Evolutionary conservation across 2,113 vertebrate genomes (phyloP), one percentile per base, ranked within the genome.

Genomic region (Cryptomyrus ogoouensis): DNA sequence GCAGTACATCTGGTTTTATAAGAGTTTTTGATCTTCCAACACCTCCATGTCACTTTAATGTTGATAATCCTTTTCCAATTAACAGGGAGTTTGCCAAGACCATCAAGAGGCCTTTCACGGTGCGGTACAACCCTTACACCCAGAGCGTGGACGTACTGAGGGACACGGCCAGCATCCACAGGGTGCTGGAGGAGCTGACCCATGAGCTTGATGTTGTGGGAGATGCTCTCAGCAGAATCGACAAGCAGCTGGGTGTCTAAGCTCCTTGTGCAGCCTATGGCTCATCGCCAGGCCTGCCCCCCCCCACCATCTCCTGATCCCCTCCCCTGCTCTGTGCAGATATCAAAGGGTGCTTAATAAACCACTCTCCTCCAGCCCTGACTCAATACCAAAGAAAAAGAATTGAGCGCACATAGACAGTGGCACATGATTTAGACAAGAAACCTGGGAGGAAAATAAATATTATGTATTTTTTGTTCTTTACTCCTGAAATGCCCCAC

Each of bases 21-120:
- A 42, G 74, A 39, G 35, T 80, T 2, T 46, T 84, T 46, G 35
- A 24, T 84, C 21, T 84, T 84, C 42, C 27, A n/a, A 53, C 47
- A 15, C 3, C 24, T 31, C 49, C 27, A 15, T 87, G 13, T 87
- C 84, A 39, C 24, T 49, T 13, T 87, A 5, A 86, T 1, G n/a
- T 10, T 13, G 17, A 47, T 27, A 27, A 49, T 21, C n/a, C 77
- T 27, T 21, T 24, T 42, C 52, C 8, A 74, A 27, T 31, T 13
- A 47, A 47, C 80, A 99, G 98, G 94, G 98, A 99, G 93, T 99
- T 99, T 95, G 97, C 98, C 89, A 98, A 98, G 96, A 99, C 97
- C 91, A 98, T 99, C 92, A 98, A 97, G 93, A 97, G 98, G 27
- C 97, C 98, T 0, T 99, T 99, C 95, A 97, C 96, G 0, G 95